Base-by-base conservation (phyloP, 2,888 invertebrate genomes). In the Macropis europaea region DNA sequence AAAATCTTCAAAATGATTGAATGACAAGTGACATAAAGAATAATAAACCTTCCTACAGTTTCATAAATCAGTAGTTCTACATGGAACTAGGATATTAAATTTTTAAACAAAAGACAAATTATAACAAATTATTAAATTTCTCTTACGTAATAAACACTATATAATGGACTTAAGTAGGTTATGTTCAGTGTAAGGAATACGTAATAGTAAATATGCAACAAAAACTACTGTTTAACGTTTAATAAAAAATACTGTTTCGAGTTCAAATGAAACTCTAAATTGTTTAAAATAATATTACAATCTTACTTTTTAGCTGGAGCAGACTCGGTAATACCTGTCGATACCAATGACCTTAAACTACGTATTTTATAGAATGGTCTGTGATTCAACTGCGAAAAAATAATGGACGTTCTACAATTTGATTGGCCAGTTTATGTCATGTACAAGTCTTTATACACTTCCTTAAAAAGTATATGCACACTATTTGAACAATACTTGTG, bases 111-210 rank as follows among this genome's bases (percentile, higher is more conserved):
- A 62, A 17, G 30, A 19, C 2, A 43, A 42, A 11, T 15, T 3
- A 36, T 32, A 24, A 61, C n/a, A 32, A 47, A 38, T 60, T 50
- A 56, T 45, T 36, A 11, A 11, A 48, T 53, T 42, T 68, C 45
- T 48, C 79, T 79, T 79, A 79, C 68, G 71, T 79, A 79, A 79
- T 71, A 43, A 72, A 71, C 36, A 32, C 34, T 68, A 60, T 52
- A 56, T n/a, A 56, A 56, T 32, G 15, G 3, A 30, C 47, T 42
- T n/a, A n/a, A 36, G 5, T 61, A 67, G 73, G 64, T 73, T 77
- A 70, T 42, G 50, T 43, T 24, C n/a, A 4, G 32, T 64, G 36
- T 5, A 24, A 26, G 28, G 3, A 13, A 19, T 2, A 11, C 3
- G 26, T 22, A 36, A 2, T 36, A 7, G 5, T n/a, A 32, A 15